A percentile compares a stretch with the other conserved stretches of the same genome.
Evolutionary conservation across 2,797 vertebrate genomes (phyloP).

Genomic region (Hyperoplus lanceolatus): DNA sequence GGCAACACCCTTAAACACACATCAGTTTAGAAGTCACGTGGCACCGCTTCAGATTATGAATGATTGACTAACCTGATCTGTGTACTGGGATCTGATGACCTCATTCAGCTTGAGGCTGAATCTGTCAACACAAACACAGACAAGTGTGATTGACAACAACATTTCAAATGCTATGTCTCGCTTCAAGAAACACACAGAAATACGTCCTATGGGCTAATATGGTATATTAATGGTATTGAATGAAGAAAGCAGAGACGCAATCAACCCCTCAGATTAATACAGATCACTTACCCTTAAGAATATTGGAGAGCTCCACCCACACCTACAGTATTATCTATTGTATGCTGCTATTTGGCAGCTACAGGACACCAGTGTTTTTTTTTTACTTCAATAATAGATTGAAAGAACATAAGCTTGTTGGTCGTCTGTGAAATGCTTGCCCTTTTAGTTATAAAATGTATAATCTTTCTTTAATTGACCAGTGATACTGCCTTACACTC

Average conservation of each 20-base stretch:
- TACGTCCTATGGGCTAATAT: not conserved
- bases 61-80: constrained; percentile 87
- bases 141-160: not conserved
- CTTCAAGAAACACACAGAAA: not conserved
- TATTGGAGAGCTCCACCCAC: not conserved
- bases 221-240: not conserved
- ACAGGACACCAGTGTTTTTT: not conserved
- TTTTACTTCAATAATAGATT: too few relatives aligned
- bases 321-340: not conserved
- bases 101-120: constrained; percentile 87
- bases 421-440: too few relatives aligned
- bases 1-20: not conserved
- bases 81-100: constrained; percentile 86
- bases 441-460: not conserved
- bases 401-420: too few relatives aligned
- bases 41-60: not conserved
- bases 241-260: not conserved
- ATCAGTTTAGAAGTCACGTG: constrained; percentile 11
- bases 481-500: not conserved
- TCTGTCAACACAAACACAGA: constrained; percentile 74
- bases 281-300: not conserved
- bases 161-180: not conserved
- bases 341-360: not conserved
- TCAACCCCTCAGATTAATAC: not conserved
- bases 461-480: not conserved